Evolutionary conservation across 1,140 invertebrate species (phyloP), one percentile per base, ranked within the genome.

Genomic region (Copidosoma floridanum): DNA sequence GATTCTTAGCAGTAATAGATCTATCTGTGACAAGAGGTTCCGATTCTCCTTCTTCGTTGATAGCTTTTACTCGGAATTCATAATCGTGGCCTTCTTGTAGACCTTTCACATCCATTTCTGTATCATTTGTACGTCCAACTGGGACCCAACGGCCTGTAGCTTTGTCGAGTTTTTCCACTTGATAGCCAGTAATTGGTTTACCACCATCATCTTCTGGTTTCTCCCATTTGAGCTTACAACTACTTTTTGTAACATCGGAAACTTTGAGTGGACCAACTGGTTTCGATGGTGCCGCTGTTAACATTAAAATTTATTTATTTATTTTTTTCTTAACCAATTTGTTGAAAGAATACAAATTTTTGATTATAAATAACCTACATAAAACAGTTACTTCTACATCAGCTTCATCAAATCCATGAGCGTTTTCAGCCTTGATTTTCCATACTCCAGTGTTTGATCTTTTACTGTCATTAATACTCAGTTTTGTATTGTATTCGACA

Each of bases 131-230:
- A 50, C 93, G 87, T 57, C 93, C 94, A 47, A 95, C 93, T 21
- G 94, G 93, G 52, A 95, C 89, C 91, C 94, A 95, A 71, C 95
- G 89, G 51, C 96, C 96, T 23, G 93, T 96, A 11, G 88, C 86
- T 64, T 91, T 89, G 80, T 99, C 97, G 44, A 97, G 82, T 78
- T 99, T 99, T 79, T 99, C 97, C 7, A 99, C 90, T 51, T 95
- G 87, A 75, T 99, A 99, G 18, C 94, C 93, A 40, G 90, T 90
- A n/a, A 99, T 86, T 7, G 95, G 95, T 72, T 94, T 90, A 27
- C 98, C 98, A 70, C 98, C 98, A 81, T 99, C 97, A 75, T 99
- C 97, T 72, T 97, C 94, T 21, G 97, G 97, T 74, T 96, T 95
- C 60, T 95, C 89, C 97, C 97, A 99, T 69, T 92, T 88, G 1